Conservation (phyloP, 2,888 invertebrate species). For the Deroplatys truncata region DNA sequence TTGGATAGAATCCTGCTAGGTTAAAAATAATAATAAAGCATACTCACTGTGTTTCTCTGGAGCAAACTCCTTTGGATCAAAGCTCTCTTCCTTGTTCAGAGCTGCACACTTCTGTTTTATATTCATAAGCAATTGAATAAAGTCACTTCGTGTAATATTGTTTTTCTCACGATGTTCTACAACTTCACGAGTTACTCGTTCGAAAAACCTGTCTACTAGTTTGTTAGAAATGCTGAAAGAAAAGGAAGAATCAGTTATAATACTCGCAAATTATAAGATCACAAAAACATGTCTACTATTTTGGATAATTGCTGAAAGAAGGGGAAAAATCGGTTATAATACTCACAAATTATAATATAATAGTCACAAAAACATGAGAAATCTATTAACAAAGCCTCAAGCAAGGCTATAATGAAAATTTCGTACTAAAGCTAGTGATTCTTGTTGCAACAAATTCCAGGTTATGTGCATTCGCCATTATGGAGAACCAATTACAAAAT, state of each 20-base stretch:
- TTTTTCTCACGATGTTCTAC: conserved; percentile 47
- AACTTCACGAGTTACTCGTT: conserved; percentile 46
- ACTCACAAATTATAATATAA: neutral
- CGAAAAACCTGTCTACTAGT: conserved; percentile 47
- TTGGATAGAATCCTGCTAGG: no score
- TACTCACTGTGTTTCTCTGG: neutral
- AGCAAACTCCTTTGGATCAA: neutral
- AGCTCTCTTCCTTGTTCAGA: neutral
- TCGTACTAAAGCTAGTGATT: no score
- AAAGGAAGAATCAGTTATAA: neutral
- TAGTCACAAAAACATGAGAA: no score
- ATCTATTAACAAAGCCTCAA: no score
- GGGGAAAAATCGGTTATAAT: neutral
- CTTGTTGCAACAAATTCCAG: no score
- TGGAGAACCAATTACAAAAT: no score
- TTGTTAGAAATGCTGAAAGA: conserved; percentile 38
- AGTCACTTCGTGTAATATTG: conserved; percentile 50
- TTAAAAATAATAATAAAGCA: neutral
- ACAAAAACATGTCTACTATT: conserved; percentile 33
- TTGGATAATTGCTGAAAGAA: conserved; percentile 37
- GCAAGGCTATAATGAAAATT: no score
- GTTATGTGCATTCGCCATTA: no score
- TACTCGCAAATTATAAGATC: neutral
- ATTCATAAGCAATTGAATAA: conserved; percentile 52
- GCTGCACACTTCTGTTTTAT: conserved; percentile 43